Evolutionary conservation across 2,113 vertebrate species (phyloP).

Genomic region (Nibea albiflora): DNA sequence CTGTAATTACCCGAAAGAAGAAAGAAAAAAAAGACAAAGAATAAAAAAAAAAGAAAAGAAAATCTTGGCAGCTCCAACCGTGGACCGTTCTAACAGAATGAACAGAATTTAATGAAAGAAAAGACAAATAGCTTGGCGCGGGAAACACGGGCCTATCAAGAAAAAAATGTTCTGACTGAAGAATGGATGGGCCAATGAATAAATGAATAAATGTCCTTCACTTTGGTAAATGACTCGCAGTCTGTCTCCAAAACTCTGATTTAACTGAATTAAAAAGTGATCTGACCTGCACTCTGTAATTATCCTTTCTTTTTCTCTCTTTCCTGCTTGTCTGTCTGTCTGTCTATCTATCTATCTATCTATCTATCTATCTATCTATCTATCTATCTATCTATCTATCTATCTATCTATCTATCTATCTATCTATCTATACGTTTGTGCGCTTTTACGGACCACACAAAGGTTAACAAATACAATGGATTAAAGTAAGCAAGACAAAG

Average conservation of each 20-base stretch:
- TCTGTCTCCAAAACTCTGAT: slow-evolving; percentile 34
- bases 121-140: slow-evolving; percentile 69
- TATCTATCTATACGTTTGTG: too few species aligned
- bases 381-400: background rate
- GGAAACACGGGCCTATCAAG: slow-evolving; percentile 56
- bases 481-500: too few species aligned
- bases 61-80: slow-evolving; percentile 42
- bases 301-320: background rate
- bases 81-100: slow-evolving; percentile 30
- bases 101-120: slow-evolving; percentile 54
- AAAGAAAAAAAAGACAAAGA: background rate
- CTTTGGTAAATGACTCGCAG: slow-evolving; percentile 32
- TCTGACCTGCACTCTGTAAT: background rate
- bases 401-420: too few species aligned
- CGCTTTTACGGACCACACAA: too few species aligned
- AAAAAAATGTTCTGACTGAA: slow-evolving; percentile 48
- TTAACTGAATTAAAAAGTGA: slow-evolving; percentile 56
- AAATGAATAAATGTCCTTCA: slow-evolving; percentile 61
- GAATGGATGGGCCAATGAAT: slow-evolving; percentile 64
- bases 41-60: background rate
- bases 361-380: slow-evolving; percentile 1
- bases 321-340: background rate
- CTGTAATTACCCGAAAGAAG: slow-evolving; percentile 38
- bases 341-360: slow-evolving; percentile 1
- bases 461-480: too few species aligned